Conservation (phyloP, 2,113 vertebrate species). For the Cebidichthys violaceus region DNA sequence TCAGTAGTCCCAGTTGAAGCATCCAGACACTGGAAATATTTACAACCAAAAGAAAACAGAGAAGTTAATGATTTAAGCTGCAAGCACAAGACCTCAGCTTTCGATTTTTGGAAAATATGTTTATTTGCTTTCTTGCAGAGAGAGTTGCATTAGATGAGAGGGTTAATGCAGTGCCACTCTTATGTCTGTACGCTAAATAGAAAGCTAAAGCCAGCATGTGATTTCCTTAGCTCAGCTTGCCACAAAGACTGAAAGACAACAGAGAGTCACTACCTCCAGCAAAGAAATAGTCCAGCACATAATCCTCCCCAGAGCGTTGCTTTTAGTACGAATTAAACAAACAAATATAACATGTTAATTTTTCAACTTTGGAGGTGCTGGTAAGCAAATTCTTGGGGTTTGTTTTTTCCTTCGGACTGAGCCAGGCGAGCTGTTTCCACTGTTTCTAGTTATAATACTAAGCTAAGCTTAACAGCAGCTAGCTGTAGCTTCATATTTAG, state of each 20-base stretch:
- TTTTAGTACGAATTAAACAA: not conserved
- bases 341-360: not conserved
- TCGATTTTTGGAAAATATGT: not conserved
- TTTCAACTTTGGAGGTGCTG: not conserved
- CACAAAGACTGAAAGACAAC: not conserved
- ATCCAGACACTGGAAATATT: conserved; percentile 36
- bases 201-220: not conserved
- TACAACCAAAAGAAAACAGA: not conserved
- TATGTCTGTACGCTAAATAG: not conserved
- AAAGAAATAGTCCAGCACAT: not conserved
- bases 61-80: not conserved
- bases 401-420: not conserved
- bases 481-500: conserved; percentile 1
- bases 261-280: not conserved
- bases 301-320: not conserved
- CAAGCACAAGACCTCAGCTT: not conserved
- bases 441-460: not conserved
- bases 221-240: not conserved
- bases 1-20: conserved; percentile 63
- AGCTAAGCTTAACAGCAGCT: conserved; percentile 6
- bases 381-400: not conserved
- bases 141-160: not conserved
- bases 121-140: not conserved
- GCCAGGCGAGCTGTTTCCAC: not conserved
- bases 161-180: not conserved